These are phyloP conservation scores for Taenioides sp. DNA, from an alignment of 2,797 vertebrate genomes.

Conservation along the genomic window DNA sequence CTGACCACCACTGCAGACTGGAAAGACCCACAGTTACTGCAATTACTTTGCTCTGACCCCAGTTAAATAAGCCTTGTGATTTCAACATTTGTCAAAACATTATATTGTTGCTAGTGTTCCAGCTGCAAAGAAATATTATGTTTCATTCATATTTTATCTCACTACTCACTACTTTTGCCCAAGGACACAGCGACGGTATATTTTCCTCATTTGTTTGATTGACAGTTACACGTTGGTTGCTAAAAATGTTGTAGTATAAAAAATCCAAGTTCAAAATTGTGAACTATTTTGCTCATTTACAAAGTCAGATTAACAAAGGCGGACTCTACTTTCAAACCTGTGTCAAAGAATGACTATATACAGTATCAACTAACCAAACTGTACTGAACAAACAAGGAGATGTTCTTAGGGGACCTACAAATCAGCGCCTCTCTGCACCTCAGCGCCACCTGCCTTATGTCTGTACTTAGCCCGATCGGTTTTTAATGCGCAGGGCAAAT, in stretches of 20 bases:
- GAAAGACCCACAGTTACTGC: too few species aligned
- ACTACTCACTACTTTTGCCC: not conserved
- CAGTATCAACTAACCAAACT: slow-evolving; percentile 34
- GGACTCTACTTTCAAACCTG: not conserved
- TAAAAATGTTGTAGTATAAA: not conserved
- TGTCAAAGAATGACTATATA: slow-evolving; percentile 24
- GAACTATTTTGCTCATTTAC: too few species aligned
- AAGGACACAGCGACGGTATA: not conserved
- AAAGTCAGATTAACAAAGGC: not conserved
- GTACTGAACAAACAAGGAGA: slow-evolving; percentile 43
- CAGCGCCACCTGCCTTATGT: slow-evolving; percentile 27
- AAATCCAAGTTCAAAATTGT: not conserved
- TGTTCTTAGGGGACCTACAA: slow-evolving; percentile 32
- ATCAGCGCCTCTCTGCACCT: slow-evolving; percentile 32
- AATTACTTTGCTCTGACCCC: too few species aligned
- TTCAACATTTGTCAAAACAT: too few species aligned
- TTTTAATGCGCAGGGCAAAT: slow-evolving; percentile 39
- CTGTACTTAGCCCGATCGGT: slow-evolving; percentile 36
- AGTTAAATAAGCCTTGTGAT: too few species aligned
- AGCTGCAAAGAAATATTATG: too few species aligned
- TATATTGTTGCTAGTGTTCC: too few species aligned
- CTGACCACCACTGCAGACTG: too few species aligned
- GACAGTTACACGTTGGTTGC: not conserved
- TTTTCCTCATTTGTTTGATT: too few species aligned
- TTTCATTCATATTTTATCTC: not conserved